A percentile compares a stretch with the other conserved stretches of the same genome.
These are phyloP conservation scores for Gorsachius goisagi DNA, from an alignment of 2,113 vertebrate species.

Conservation along the genomic window DNA sequence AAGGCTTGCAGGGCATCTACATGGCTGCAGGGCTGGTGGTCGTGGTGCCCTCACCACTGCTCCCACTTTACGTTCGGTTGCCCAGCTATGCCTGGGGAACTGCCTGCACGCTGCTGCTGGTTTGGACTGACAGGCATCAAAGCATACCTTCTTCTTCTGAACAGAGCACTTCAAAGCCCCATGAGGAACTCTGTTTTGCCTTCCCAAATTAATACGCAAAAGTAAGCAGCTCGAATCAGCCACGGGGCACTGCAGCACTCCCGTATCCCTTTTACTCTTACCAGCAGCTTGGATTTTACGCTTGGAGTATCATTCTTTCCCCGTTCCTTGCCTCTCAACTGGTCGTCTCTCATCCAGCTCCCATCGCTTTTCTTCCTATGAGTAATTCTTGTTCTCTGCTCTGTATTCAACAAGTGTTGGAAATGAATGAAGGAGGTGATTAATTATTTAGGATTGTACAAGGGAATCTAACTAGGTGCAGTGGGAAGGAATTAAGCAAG, in stretches of 20 bases:
- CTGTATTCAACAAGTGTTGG: slow-evolving; percentile 48
- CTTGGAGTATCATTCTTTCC: neutral
- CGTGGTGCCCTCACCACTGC: accelerated
- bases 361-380: neutral
- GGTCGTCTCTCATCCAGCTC: neutral
- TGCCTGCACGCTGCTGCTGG: neutral
- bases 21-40: neutral
- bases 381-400: slow-evolving; percentile 29
- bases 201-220: slow-evolving; percentile 42
- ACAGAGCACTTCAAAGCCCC: neutral
- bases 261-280: neutral
- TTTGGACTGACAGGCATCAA: neutral
- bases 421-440: slow-evolving; percentile 37
- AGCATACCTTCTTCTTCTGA: neutral
- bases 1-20: neutral
- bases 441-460: slow-evolving; percentile 57
- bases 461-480: slow-evolving; percentile 44
- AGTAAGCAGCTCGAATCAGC: slow-evolving; percentile 1
- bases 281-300: neutral
- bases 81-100: neutral
- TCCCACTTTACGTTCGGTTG: accelerated
- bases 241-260: neutral
- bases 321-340: neutral
- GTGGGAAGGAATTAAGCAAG: slow-evolving; percentile 52
- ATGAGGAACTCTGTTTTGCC: neutral